A percentile compares a stretch with the other conserved stretches of the same genome.
phyloP scores from a whole-genome alignment of 2,888 invertebrate genomes.

The Corbicula japonica region DNA sequence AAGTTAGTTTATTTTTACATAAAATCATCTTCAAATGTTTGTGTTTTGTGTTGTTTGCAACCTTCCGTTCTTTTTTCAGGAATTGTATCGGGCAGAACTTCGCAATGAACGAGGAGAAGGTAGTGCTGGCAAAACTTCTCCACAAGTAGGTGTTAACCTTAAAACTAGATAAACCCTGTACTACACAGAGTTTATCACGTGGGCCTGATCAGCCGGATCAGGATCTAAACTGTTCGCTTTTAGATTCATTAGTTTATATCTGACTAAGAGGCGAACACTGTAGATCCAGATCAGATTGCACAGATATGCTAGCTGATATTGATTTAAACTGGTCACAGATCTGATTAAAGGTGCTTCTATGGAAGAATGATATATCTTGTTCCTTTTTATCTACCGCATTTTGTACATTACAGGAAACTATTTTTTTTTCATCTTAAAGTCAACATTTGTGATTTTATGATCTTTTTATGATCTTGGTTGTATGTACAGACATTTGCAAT shows the following conservation, averaged over 20 bases:
- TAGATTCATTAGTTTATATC: neutral
- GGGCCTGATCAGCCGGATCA: too few species aligned
- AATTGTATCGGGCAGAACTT: constrained; percentile 75
- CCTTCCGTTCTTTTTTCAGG: constrained; percentile 35
- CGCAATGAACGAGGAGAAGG: constrained; percentile 66
- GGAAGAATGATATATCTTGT: too few species aligned
- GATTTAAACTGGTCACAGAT: neutral
- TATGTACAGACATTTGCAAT: too few species aligned
- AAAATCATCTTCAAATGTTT: neutral
- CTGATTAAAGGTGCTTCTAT: too few species aligned
- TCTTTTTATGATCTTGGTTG: too few species aligned
- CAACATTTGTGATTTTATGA: too few species aligned
- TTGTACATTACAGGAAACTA: too few species aligned
- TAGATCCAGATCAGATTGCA: too few species aligned
- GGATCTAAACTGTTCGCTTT: neutral
- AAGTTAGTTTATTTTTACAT: neutral
- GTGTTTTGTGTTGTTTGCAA: neutral
- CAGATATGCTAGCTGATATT: neutral
- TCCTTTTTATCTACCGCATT: too few species aligned
- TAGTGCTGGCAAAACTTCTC: constrained; percentile 58
- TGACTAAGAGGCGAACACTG: neutral
- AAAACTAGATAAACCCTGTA: neutral
- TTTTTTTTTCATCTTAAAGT: too few species aligned
- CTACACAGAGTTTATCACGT: neutral
- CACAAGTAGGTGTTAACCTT: constrained; percentile 51